Evolutionary conservation across 2,113 vertebrate species (phyloP).

Genomic region (Chloebia gouldiae): DNA sequence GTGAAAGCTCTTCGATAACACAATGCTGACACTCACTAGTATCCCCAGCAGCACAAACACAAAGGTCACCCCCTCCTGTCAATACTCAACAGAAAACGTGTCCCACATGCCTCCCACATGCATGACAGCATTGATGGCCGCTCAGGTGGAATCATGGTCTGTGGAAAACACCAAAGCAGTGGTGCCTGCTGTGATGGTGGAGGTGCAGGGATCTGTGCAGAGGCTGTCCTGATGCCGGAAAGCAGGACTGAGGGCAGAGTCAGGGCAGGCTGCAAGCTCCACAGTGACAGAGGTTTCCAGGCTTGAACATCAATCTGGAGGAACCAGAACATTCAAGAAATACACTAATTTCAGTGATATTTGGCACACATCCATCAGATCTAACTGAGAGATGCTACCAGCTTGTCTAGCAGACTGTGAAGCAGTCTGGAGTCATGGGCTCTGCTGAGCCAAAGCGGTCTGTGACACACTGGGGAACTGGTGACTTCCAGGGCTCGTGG

Average conservation of each 20-base stretch:
- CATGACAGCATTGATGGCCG: not conserved
- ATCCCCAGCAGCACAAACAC: not conserved
- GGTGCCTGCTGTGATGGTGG: not conserved
- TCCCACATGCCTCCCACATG: not conserved
- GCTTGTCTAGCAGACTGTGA: not conserved
- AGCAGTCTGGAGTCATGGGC: not conserved
- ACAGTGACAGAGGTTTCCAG: not conserved
- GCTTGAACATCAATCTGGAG: not conserved
- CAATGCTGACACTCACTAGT: not conserved
- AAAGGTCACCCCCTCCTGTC: not conserved
- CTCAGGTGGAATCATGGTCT: not conserved
- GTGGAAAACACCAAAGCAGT: not conserved
- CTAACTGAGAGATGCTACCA: not conserved
- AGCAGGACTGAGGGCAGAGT: not conserved
- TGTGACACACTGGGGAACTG: not conserved
- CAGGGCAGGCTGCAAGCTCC: not conserved
- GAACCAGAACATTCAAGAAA: not conserved
- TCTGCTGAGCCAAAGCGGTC: not conserved
- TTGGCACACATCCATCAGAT: accelerated
- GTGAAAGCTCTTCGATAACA: slow-evolving; percentile 6
- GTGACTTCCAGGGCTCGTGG: not conserved
- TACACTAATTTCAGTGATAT: not conserved
- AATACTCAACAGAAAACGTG: not conserved
- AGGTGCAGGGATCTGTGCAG: not conserved
- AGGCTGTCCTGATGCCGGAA: not conserved